Conservation (phyloP, 2,113 vertebrate species). For the Donacobius atricapilla region DNA sequence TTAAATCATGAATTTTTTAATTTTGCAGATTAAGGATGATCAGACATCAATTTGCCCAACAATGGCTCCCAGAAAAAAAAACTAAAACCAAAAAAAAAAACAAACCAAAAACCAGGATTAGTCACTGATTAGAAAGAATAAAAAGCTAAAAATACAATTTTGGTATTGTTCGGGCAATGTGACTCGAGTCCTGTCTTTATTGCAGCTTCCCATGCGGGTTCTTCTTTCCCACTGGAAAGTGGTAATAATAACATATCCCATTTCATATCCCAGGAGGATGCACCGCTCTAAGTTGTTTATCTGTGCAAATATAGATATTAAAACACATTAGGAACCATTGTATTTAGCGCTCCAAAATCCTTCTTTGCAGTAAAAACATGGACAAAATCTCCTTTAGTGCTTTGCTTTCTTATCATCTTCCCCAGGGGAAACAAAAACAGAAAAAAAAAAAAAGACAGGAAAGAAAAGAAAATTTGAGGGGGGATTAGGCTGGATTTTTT, state of each 20-base stretch:
- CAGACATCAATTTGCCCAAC: not conserved
- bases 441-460: not conserved
- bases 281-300: not conserved
- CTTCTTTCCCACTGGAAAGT: not conserved
- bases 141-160: not conserved
- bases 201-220: not conserved
- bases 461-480: no score
- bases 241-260: not conserved
- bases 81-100: no score
- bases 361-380: not conserved
- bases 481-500: not conserved
- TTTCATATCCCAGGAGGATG: not conserved
- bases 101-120: not conserved
- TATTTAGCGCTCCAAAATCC: not conserved
- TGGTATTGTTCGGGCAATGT: not conserved
- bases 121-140: not conserved
- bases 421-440: no score
- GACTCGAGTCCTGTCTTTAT: not conserved
- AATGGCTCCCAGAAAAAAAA: not conserved
- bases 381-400: not conserved
- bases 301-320: not conserved
- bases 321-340: fast-evolving
- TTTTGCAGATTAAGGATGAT: not conserved
- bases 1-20: not conserved
- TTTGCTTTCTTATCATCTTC: not conserved